Percentiles rank a stretch among this genome's conserved stretches.
These are phyloP conservation scores for Coendou prehensilis DNA, from an alignment of 2,797 vertebrate species.

Conservation along the genomic window DNA sequence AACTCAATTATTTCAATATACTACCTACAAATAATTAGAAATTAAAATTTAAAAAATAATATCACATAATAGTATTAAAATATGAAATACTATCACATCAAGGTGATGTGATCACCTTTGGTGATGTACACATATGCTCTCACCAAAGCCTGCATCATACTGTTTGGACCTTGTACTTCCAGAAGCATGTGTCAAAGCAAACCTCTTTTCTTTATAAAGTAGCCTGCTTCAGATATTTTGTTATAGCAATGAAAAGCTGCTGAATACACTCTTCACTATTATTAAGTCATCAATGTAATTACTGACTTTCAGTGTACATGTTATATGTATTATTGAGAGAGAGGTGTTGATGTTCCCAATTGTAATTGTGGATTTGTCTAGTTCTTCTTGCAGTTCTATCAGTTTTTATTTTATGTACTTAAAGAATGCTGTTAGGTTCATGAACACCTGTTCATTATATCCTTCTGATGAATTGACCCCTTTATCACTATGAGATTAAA, in stretches of 20 bases:
- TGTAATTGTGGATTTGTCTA: background rate
- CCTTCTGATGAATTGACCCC: background rate
- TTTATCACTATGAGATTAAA: constrained; percentile 4
- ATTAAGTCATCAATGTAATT: background rate
- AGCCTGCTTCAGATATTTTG: background rate
- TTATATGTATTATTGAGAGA: background rate
- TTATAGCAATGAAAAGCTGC: background rate
- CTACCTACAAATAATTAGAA: background rate
- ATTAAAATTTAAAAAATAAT: background rate
- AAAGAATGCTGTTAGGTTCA: background rate
- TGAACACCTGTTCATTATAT: background rate
- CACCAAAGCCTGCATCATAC: background rate
- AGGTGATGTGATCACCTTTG: no score
- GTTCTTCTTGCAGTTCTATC: background rate
- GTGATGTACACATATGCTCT: no score
- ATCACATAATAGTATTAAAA: constrained; percentile 9
- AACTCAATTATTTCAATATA: constrained; percentile 21
- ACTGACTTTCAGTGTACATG: background rate
- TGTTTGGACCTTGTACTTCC: background rate
- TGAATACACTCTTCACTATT: background rate
- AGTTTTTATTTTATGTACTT: background rate
- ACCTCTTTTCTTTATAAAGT: background rate
- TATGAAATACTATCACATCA: background rate
- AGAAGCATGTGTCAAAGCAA: background rate
- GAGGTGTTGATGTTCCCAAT: background rate